Evolutionary conservation across 2,797 vertebrate genomes (phyloP).

Genomic region (Falco naumanni): DNA sequence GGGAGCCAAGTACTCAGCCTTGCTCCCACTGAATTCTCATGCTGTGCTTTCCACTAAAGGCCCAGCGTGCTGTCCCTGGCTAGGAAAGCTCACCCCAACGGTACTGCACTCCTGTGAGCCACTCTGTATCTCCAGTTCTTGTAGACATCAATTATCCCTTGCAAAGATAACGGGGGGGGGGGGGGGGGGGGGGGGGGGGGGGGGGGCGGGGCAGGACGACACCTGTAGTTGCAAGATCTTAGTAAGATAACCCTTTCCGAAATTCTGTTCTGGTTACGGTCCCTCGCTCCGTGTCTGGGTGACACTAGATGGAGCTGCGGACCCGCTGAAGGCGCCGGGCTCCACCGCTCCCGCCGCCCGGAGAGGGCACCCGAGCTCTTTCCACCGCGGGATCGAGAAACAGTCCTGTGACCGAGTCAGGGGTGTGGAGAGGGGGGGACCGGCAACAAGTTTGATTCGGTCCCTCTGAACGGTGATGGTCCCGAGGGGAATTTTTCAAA

Average conservation of each 20-base stretch:
- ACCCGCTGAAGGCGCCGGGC: accelerated
- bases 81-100: accelerated
- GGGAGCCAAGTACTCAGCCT: not conserved
- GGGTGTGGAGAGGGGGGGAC: not conserved
- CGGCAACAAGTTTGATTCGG: not conserved
- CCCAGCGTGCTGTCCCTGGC: accelerated
- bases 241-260: not conserved
- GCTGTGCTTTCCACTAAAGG: not conserved
- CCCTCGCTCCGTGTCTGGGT: accelerated
- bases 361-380: conserved; percentile 35
- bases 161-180: not conserved
- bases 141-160: not conserved
- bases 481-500: accelerated
- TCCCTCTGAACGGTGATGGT: accelerated
- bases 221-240: not conserved
- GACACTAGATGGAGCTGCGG: conserved; percentile 50
- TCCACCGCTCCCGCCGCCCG: not conserved
- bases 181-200: too few relatives aligned
- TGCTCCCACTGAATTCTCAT: not conserved
- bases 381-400: accelerated
- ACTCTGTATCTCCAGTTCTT: not conserved
- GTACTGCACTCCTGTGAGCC: accelerated
- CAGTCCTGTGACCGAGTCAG: accelerated
- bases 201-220: too few relatives aligned
- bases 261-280: not conserved